phyloP scores from a whole-genome alignment of 2,797 vertebrate genomes.

The Aratinga solstitialis region DNA sequence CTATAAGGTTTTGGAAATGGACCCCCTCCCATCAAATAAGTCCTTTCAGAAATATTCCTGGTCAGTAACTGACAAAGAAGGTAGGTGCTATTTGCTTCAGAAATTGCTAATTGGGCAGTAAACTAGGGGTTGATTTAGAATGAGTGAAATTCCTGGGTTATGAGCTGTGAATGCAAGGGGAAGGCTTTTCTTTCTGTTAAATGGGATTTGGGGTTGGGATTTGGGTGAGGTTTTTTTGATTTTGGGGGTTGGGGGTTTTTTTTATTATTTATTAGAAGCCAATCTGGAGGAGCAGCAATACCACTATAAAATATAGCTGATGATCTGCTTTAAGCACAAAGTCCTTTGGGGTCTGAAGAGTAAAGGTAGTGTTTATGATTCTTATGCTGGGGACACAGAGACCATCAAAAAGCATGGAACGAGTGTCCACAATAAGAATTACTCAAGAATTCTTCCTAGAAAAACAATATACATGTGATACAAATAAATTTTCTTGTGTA shows the following conservation, averaged over 20 bases:
- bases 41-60: conserved; percentile 96
- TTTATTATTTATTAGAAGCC: not conserved
- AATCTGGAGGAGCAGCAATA: not conserved
- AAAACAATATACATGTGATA: not conserved
- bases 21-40: conserved; percentile 96
- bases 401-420: not conserved
- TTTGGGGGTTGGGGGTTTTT: not conserved
- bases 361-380: not conserved
- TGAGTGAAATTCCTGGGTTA: not conserved
- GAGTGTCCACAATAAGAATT: not conserved
- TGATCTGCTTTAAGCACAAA: not conserved
- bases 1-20: conserved; percentile 98
- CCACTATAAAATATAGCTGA: not conserved
- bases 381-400: not conserved
- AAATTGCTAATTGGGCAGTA: not conserved
- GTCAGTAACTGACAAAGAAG: conserved; percentile 93
- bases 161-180: not conserved
- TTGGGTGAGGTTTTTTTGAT: not conserved
- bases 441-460: not conserved
- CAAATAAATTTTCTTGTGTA: not conserved
- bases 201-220: not conserved
- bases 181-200: not conserved
- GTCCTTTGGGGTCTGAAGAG: not conserved
- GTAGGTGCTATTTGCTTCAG: conserved; percentile 71
- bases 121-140: not conserved